These are phyloP conservation scores for Hyaena hyaena DNA, from an alignment of 2,113 vertebrate species.

Conservation along the genomic window DNA sequence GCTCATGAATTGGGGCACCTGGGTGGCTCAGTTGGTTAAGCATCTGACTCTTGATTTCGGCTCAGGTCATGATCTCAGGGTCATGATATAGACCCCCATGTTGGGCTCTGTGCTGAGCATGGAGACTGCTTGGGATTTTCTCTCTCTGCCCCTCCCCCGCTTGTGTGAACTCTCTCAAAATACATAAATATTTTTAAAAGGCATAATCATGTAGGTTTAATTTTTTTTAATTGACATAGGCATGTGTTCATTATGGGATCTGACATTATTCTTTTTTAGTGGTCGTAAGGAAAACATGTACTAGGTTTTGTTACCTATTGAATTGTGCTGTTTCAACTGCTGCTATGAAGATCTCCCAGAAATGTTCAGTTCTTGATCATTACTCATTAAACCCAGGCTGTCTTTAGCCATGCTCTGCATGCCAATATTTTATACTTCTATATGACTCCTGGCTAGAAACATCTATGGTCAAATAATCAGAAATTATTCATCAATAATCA, in stretches of 20 bases:
- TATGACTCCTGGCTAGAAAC: background rate
- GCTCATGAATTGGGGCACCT: too few species aligned
- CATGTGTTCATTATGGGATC: background rate
- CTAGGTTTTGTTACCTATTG: background rate
- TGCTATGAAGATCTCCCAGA: background rate
- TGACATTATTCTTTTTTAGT: background rate
- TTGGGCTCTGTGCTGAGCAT: too few species aligned
- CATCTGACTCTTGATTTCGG: too few species aligned
- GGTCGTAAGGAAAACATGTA: background rate
- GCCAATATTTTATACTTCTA: background rate
- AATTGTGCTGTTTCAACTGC: background rate
- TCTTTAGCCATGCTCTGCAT: background rate
- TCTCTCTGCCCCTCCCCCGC: too few species aligned
- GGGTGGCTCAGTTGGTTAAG: too few species aligned
- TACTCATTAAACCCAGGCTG: background rate
- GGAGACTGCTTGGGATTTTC: too few species aligned
- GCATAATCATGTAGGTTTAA: background rate
- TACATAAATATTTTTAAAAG: too few species aligned
- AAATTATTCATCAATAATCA: background rate
- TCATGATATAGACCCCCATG: too few species aligned
- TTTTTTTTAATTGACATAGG: constrained; percentile 19
- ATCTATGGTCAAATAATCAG: background rate
- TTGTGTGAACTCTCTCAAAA: too few species aligned
- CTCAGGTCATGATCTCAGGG: too few species aligned
- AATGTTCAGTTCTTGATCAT: background rate